Percentiles rank a stretch among this genome's conserved stretches.
Evolutionary conservation across 64 coral and sea anemone genomes (phyloP).

Genomic region (Acropora yongei): DNA sequence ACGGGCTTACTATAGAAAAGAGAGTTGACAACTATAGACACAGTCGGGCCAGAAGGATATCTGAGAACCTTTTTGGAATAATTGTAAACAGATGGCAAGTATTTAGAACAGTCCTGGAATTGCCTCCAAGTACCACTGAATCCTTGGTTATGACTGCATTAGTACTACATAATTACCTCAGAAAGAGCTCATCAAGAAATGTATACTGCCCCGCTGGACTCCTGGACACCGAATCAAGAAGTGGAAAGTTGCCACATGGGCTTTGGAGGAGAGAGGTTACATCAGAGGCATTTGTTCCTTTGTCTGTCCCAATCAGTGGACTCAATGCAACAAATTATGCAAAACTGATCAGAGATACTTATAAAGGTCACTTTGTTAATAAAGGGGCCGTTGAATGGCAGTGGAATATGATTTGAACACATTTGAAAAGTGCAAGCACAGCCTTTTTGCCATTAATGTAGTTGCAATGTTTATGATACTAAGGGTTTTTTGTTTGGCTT

Average conservation of each 20-base stretch:
- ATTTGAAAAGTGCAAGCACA: constrained; percentile 4
- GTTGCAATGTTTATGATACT: constrained; percentile 11
- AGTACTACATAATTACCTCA: constrained; percentile 34
- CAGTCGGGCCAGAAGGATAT: constrained; percentile 17
- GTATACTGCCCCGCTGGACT: constrained; percentile 8
- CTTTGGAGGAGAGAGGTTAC: constrained; percentile 27
- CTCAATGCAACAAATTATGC: constrained; percentile 41
- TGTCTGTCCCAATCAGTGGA: constrained; percentile 35
- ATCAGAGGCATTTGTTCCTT: constrained; percentile 30
- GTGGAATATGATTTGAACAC: constrained; percentile 18
- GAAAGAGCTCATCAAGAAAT: constrained; percentile 47
- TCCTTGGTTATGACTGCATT: constrained; percentile 32
- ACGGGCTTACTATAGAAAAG: constrained; percentile 15
- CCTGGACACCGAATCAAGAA: constrained; percentile 3
- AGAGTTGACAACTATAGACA: constrained; percentile 50
- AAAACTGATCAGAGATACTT: constrained; percentile 45
- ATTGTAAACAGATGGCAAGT: constrained; percentile 30
- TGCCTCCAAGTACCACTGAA: constrained; percentile 29
- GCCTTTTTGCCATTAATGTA: not conserved
- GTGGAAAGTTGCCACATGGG: constrained; percentile 14
- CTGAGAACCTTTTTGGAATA: constrained; percentile 46
- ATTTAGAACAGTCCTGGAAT: constrained; percentile 30
- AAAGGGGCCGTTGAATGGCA: constrained; percentile 46
- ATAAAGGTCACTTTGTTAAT: constrained; percentile 28
- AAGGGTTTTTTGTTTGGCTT: constrained; percentile 2